phyloP scores from a whole-genome alignment of 2,797 vertebrate species.

The Sebastolobus altivelis region DNA sequence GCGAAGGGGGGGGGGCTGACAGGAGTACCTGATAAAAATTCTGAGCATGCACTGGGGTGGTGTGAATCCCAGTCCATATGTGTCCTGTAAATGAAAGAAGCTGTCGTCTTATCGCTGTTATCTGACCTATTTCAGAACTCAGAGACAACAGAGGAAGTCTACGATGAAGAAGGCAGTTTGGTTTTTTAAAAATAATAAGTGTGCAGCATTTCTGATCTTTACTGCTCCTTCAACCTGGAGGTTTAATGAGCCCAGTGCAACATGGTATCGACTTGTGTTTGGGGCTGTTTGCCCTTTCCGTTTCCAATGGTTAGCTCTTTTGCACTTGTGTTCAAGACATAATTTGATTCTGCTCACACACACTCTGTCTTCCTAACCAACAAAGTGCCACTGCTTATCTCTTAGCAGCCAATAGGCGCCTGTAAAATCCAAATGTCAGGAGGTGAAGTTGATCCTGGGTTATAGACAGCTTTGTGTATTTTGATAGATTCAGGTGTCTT shows the following conservation, averaged over 20 bases:
- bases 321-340: slow-evolving; percentile 14
- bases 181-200: slow-evolving; percentile 21
- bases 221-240: slow-evolving; percentile 25
- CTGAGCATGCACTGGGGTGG: slow-evolving; percentile 69
- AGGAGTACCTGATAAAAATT: slow-evolving; percentile 77
- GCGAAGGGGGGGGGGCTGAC: slow-evolving; percentile 8
- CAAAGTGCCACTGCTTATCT: slow-evolving; percentile 51
- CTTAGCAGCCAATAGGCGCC: slow-evolving; percentile 36
- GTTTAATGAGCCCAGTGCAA: slow-evolving; percentile 54
- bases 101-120: slow-evolving; percentile 48
- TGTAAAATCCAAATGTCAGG: slow-evolving; percentile 62
- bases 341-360: slow-evolving; percentile 57
- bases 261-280: slow-evolving; percentile 36
- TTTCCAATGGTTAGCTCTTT: slow-evolving; percentile 31
- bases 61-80: slow-evolving; percentile 68
- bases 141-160: slow-evolving; percentile 35
- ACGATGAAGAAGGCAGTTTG: slow-evolving; percentile 31
- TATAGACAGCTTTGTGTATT: slow-evolving; percentile 38
- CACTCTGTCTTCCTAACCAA: slow-evolving; percentile 30
- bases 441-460: slow-evolving; percentile 60
- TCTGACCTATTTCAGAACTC: slow-evolving; percentile 52
- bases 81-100: slow-evolving; percentile 70
- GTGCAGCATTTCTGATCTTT: slow-evolving; percentile 50
- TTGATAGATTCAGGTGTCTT: slow-evolving; percentile 43
- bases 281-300: slow-evolving; percentile 27